Conservation (phyloP, 2,113 vertebrate genomes). For the Spermophilus dauricus region DNA sequence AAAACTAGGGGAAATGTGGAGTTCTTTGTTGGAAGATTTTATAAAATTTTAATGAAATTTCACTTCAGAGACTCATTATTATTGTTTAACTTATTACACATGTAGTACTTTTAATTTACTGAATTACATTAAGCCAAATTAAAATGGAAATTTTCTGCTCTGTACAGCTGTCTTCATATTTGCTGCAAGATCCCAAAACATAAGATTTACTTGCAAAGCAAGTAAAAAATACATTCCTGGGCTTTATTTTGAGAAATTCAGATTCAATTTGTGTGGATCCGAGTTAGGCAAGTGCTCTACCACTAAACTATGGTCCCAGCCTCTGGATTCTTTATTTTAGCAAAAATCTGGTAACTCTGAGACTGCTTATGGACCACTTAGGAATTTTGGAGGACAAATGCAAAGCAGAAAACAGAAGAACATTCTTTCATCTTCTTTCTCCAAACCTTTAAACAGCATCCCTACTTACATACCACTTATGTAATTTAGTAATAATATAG, state of each 20-base stretch:
- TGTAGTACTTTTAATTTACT: constrained; percentile 2
- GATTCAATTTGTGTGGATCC: not conserved
- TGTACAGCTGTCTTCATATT: not conserved
- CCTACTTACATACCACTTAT: constrained; percentile 9
- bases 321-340: not conserved
- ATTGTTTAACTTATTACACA: not conserved
- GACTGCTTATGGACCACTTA: not conserved
- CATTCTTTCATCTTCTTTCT: not conserved
- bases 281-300: not conserved
- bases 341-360: not conserved
- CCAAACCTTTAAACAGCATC: not conserved
- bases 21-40: not conserved
- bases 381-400: not conserved
- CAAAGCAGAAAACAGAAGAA: not conserved
- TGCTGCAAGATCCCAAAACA: not conserved
- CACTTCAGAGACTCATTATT: not conserved
- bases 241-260: not conserved
- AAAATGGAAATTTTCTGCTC: constrained; percentile 16
- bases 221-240: not conserved
- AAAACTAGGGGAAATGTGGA: not conserved
- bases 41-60: constrained; percentile 46
- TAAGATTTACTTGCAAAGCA: not conserved
- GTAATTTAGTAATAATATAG: not conserved
- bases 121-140: not conserved
- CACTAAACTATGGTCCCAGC: too few species aligned